A percentile compares a stretch with the other conserved stretches of the same genome.
These are phyloP conservation scores for Columba janthina DNA, from an alignment of 2,113 vertebrate species.

Conservation along the genomic window DNA sequence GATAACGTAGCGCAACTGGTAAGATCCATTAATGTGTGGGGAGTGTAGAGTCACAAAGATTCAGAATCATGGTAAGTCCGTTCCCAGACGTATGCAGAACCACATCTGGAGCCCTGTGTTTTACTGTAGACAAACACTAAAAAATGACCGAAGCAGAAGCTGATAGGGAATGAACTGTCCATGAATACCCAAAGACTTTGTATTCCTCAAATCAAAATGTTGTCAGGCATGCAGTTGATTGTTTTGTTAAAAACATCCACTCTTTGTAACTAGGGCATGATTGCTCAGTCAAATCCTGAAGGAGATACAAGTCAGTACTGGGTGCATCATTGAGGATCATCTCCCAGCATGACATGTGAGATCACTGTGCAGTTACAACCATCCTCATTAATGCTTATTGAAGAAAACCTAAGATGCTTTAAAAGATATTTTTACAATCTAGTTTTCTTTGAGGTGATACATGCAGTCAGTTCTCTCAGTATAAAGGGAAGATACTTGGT, in stretches of 20 bases:
- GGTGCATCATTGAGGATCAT: neutral
- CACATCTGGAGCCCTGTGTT: accelerated
- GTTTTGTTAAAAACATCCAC: neutral
- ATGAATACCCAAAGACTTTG: neutral
- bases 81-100: neutral
- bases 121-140: neutral
- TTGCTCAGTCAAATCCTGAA: neutral
- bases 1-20: neutral
- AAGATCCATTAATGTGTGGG: neutral
- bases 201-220: neutral
- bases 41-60: neutral
- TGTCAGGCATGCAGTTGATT: neutral
- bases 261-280: neutral
- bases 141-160: neutral
- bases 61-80: neutral
- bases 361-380: neutral
- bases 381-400: neutral
- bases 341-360: neutral
- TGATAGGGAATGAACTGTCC: neutral
- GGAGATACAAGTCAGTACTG: neutral
- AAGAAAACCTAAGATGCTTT: neutral
- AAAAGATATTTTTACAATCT: neutral
- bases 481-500: neutral
- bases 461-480: neutral
- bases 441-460: neutral